Conservation (phyloP, 2,888 invertebrate species). For the Cephalotes varians region DNA sequence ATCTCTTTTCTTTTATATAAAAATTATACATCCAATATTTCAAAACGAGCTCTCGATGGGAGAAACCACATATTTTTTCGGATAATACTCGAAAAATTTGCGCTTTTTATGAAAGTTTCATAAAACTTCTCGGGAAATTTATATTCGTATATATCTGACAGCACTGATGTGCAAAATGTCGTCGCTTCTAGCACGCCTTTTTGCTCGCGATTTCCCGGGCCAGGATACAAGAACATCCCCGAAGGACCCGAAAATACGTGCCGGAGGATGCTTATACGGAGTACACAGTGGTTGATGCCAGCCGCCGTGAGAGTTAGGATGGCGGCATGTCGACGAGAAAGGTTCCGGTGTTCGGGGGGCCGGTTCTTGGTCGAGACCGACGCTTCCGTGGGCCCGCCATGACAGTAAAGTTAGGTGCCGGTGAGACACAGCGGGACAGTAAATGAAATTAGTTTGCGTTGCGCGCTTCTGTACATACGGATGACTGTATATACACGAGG, state of each 20-base stretch:
- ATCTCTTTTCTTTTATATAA: neutral
- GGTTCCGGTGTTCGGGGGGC: slow-evolving; percentile 6
- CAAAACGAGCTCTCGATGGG: neutral
- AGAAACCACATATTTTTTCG: neutral
- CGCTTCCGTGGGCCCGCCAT: slow-evolving; percentile 55
- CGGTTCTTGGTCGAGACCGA: slow-evolving; percentile 52
- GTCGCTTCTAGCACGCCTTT: slow-evolving; percentile 1
- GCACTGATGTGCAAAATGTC: neutral
- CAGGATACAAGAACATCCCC: slow-evolving; percentile 33
- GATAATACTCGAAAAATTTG: neutral
- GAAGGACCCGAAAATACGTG: slow-evolving; percentile 43
- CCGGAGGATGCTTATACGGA: slow-evolving; percentile 36
- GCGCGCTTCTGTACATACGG: slow-evolving; percentile 58
- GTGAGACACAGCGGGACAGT: slow-evolving; percentile 66
- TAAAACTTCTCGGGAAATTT: neutral
- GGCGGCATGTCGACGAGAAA: slow-evolving; percentile 48
- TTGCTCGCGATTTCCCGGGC: slow-evolving; percentile 19
- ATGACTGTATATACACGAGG: slow-evolving; percentile 48
- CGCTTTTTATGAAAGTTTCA: neutral
- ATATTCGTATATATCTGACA: slow-evolving; percentile 1
- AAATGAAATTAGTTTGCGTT: slow-evolving; percentile 77
- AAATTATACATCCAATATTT: neutral
- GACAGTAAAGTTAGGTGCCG: slow-evolving; percentile 72
- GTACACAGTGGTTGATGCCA: slow-evolving; percentile 41
- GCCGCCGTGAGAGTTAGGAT: slow-evolving; percentile 38